These are phyloP conservation scores for Poeciliopsis turneri DNA, from an alignment of 2,797 vertebrate species.

Conservation along the genomic window DNA sequence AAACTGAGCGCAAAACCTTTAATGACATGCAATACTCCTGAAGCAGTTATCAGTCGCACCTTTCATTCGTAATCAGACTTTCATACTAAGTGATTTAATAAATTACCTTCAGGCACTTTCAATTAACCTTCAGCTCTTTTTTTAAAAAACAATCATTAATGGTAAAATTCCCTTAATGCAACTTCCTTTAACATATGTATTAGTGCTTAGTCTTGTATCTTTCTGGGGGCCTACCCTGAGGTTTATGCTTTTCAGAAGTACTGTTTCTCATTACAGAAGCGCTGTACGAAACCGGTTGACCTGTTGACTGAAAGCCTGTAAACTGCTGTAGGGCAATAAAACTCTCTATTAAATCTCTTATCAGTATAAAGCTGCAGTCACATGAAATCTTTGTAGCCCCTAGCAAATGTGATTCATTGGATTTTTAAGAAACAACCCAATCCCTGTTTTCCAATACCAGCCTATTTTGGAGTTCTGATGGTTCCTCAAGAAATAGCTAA, in stretches of 20 bases:
- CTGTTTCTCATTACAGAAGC: slow-evolving; percentile 52
- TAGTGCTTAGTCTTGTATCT: slow-evolving; percentile 36
- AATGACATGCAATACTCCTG: slow-evolving; percentile 52
- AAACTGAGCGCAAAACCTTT: slow-evolving; percentile 22
- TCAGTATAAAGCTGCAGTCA: slow-evolving; percentile 17
- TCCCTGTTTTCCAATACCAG: slow-evolving; percentile 14
- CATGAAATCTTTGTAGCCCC: slow-evolving; percentile 28
- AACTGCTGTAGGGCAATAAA: slow-evolving; percentile 43
- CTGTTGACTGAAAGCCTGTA: slow-evolving; percentile 43
- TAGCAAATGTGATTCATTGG: slow-evolving; percentile 39
- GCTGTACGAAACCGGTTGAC: slow-evolving; percentile 60
- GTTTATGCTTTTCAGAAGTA: slow-evolving; percentile 26
- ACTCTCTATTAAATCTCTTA: slow-evolving; percentile 43
- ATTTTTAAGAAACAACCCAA: slow-evolving; percentile 6
- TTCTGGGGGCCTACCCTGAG: slow-evolving; percentile 54
- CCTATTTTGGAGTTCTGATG: slow-evolving; percentile 25
- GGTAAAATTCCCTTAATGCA: slow-evolving; percentile 61
- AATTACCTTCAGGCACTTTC: slow-evolving; percentile 64
- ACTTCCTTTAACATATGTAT: slow-evolving; percentile 64
- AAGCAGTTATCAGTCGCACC: slow-evolving; percentile 50
- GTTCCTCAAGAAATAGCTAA: slow-evolving; percentile 16
- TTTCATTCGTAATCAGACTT: slow-evolving; percentile 61
- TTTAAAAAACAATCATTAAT: slow-evolving; percentile 58
- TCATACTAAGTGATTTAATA: slow-evolving; percentile 32
- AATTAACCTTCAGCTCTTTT: slow-evolving; percentile 75